phyloP scores from a whole-genome alignment of 2,888 invertebrate species.

The Buathra laborator region DNA sequence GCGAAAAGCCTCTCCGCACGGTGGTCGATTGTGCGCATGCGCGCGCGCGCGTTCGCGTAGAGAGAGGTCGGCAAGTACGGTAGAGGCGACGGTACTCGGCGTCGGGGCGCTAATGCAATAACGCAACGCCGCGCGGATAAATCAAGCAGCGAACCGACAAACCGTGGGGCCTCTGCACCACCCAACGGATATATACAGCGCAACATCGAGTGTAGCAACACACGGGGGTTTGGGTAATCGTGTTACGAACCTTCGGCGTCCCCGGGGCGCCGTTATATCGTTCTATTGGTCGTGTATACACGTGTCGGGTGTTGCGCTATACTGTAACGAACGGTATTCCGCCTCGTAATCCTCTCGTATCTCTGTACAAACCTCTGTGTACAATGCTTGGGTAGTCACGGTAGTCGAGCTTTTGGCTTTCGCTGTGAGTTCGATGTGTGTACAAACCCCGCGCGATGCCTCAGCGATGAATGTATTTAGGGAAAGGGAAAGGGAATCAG shows the following conservation, averaged over 20 bases:
- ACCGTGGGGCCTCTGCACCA: constrained; percentile 69
- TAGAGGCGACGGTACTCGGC: constrained; percentile 62
- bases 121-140: constrained; percentile 82
- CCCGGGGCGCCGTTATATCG: constrained; percentile 82
- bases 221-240: constrained; percentile 77
- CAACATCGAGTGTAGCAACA: constrained; percentile 63
- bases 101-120: constrained; percentile 83
- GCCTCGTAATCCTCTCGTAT: constrained; percentile 24
- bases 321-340: constrained; percentile 5
- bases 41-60: constrained; percentile 35
- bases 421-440: constrained; percentile 8
- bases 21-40: background rate
- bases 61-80: constrained; percentile 28
- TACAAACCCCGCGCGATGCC: background rate
- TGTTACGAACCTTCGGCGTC: constrained; percentile 78
- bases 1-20: no score
- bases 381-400: no score
- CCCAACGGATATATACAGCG: background rate
- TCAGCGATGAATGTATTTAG: no score
- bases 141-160: constrained; percentile 80
- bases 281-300: constrained; percentile 65
- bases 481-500: no score
- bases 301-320: constrained; percentile 50
- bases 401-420: no score
- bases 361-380: no score